Evolutionary conservation across 1,140 invertebrate species (phyloP).

Genomic region (Nasonia longicornis): DNA sequence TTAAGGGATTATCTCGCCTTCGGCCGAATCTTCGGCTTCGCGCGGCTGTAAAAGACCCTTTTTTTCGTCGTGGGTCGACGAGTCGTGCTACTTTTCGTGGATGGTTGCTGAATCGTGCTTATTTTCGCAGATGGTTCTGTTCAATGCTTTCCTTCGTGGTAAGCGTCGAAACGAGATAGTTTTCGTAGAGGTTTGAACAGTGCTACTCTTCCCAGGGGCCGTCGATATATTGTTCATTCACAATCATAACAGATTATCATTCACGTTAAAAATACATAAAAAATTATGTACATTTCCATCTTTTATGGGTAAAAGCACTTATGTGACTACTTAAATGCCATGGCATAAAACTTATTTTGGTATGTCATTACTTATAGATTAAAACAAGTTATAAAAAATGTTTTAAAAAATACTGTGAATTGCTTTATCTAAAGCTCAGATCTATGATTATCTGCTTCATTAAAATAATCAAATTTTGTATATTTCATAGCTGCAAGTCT

Average conservation of each 20-base stretch:
- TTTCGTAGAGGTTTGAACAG: too few relatives aligned
- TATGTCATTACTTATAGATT: background rate
- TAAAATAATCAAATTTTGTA: background rate
- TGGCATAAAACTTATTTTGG: background rate
- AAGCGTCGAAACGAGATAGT: too few relatives aligned
- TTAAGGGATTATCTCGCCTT: too few relatives aligned
- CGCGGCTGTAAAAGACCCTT: too few relatives aligned
- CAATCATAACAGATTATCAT: background rate
- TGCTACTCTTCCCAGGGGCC: too few relatives aligned
- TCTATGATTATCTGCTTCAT: background rate
- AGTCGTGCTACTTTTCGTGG: too few relatives aligned
- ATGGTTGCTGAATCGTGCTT: too few relatives aligned
- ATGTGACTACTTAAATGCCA: background rate
- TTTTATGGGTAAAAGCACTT: too few relatives aligned
- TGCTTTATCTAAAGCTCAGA: constrained; percentile 3
- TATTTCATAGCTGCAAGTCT: background rate
- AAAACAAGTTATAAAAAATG: background rate
- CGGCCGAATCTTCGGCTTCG: too few relatives aligned
- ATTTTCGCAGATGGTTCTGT: too few relatives aligned
- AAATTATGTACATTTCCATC: background rate
- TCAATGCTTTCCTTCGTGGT: too few relatives aligned
- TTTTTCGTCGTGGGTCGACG: too few relatives aligned
- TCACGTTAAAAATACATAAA: background rate
- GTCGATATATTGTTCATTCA: background rate
- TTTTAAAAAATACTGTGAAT: background rate